phyloP scores from a whole-genome alignment of 2,113 vertebrate genomes.

The Grammomys dolichurus region DNA sequence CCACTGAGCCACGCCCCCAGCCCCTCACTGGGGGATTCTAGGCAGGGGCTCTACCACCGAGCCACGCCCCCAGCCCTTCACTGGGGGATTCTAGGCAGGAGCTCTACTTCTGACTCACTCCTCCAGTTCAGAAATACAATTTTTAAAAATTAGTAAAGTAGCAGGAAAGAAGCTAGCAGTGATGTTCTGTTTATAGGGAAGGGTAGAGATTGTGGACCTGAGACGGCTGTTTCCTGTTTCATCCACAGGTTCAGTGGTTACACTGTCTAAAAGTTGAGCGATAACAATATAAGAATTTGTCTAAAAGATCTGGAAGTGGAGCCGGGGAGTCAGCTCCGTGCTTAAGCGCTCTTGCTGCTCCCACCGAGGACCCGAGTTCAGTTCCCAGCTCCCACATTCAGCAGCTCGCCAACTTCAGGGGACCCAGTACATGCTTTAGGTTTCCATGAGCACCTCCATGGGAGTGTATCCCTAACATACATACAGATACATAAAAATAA shows the following conservation, averaged over 20 bases:
- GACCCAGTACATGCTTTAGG: no score
- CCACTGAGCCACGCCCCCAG: no score
- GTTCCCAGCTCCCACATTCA: neutral
- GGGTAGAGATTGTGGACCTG: neutral
- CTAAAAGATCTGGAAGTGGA: neutral
- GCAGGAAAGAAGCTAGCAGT: neutral
- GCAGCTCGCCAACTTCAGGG: neutral
- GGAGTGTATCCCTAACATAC: neutral
- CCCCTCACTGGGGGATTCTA: no score
- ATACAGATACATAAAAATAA: neutral
- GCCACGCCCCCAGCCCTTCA: no score
- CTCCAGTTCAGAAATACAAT: no score
- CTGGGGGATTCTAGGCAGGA: no score
- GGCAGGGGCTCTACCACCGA: no score
- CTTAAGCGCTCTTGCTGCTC: neutral
- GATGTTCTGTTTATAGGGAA: neutral
- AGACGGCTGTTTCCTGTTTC: neutral
- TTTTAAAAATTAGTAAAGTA: neutral
- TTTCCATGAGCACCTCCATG: neutral
- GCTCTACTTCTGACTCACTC: neutral
- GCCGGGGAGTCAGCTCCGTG: neutral
- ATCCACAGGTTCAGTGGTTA: neutral
- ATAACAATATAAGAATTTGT: neutral
- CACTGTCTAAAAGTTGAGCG: neutral
- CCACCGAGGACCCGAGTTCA: neutral